Conservation (phyloP, 2,888 invertebrate species). For the Lasioglossum malachurum region DNA sequence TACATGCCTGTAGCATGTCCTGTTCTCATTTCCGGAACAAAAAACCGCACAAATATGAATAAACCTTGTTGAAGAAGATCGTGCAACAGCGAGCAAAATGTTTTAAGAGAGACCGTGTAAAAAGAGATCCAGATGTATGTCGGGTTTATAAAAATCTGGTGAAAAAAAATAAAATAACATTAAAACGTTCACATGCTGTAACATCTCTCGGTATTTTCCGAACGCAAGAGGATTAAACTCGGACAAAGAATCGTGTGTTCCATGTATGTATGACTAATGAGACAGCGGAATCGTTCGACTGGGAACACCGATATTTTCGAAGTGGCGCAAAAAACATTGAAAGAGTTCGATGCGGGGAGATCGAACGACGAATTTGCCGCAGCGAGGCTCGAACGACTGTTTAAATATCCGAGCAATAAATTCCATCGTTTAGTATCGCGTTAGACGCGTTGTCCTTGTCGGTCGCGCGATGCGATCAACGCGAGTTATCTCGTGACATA, state of each 20-base stretch:
- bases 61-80: background rate
- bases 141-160: background rate
- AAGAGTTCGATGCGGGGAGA: background rate
- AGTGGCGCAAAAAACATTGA: background rate
- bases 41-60: background rate
- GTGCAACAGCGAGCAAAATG: background rate
- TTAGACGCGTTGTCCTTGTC: slow-evolving; percentile 35
- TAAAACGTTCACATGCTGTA: background rate
- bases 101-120: background rate
- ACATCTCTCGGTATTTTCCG: background rate
- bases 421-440: background rate
- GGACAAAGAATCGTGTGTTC: background rate
- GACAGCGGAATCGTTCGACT: background rate
- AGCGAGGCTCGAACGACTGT: background rate
- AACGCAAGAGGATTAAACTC: background rate
- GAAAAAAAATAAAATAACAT: background rate
- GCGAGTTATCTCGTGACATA: slow-evolving; percentile 45
- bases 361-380: background rate
- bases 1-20: background rate
- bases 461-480: slow-evolving; percentile 31
- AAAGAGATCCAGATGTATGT: background rate
- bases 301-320: background rate
- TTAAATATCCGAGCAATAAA: slow-evolving; percentile 23
- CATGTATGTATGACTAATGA: background rate
- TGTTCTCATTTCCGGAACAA: background rate